These are phyloP conservation scores for Neodiprion lecontei DNA, from an alignment of 1,140 invertebrate species.

Conservation along the genomic window DNA sequence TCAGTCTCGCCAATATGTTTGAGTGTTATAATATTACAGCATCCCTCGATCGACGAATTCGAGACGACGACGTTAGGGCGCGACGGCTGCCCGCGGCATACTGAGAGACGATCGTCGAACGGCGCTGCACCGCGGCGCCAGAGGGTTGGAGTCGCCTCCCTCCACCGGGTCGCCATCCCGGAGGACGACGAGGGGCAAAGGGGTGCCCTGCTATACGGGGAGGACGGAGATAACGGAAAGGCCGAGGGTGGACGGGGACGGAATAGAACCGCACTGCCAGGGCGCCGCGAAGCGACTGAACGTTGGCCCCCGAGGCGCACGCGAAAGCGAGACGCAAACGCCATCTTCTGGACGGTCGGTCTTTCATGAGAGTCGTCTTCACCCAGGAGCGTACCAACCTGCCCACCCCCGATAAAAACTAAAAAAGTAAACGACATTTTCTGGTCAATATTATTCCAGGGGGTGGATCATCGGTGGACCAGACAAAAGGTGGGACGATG, in stretches of 20 bases:
- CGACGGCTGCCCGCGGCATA: constrained; percentile 21
- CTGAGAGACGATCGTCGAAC: constrained; percentile 16
- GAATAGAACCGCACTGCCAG: constrained; percentile 20
- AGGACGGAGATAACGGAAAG: constrained; percentile 11
- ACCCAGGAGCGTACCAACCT: constrained; percentile 16
- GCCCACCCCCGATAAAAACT: too few species aligned
- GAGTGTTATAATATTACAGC: too few species aligned
- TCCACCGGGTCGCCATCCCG: constrained; percentile 27
- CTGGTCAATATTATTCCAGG: too few species aligned
- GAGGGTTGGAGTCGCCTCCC: constrained; percentile 28
- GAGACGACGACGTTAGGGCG: neutral
- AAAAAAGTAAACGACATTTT: too few species aligned
- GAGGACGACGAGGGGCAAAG: constrained; percentile 6
- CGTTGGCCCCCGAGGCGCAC: constrained; percentile 2
- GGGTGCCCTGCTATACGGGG: constrained; percentile 34
- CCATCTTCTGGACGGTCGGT: constrained; percentile 39
- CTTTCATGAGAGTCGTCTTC: constrained; percentile 15
- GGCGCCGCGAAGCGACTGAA: constrained; percentile 41
- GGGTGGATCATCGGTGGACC: too few species aligned
- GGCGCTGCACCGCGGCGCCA: constrained; percentile 8
- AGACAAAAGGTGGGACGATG: too few species aligned
- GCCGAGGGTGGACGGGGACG: neutral
- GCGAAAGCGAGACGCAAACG: constrained; percentile 33
- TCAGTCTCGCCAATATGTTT: too few species aligned
- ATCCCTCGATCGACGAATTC: neutral